phyloP scores from a whole-genome alignment of 2,888 invertebrate genomes.

The Torymus auratus region DNA sequence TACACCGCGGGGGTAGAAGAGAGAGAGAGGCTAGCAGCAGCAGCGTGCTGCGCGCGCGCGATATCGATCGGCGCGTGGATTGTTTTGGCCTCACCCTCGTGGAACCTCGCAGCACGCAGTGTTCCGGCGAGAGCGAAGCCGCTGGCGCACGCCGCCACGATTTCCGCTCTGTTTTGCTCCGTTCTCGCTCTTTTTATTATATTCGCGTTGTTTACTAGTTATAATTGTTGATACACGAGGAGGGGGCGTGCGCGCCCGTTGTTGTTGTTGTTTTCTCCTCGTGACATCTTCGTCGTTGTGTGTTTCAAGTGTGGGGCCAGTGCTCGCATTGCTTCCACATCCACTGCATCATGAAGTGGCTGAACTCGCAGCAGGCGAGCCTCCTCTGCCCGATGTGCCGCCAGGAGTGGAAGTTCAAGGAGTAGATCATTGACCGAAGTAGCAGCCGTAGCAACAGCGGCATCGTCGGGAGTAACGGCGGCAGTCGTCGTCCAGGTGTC shows the following conservation, averaged over 20 bases:
- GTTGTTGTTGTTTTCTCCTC: too few species aligned
- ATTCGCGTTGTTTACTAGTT: too few species aligned
- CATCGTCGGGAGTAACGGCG: too few species aligned
- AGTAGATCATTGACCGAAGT: slow-evolving; percentile 73
- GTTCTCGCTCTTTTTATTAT: too few species aligned
- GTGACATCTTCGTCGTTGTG: neutral
- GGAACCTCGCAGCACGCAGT: slow-evolving; percentile 13
- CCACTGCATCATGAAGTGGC: slow-evolving; percentile 99
- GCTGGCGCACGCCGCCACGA: neutral
- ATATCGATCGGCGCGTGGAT: slow-evolving; percentile 65
- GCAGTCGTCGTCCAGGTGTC: slow-evolving; percentile 67
- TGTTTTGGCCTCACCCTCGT: slow-evolving; percentile 57
- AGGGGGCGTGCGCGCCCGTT: too few species aligned
- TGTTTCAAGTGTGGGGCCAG: slow-evolving; percentile 91
- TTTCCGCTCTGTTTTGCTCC: too few species aligned
- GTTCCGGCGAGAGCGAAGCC: too few species aligned
- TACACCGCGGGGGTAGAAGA: neutral
- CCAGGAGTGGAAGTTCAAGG: slow-evolving; percentile 99
- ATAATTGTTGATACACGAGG: too few species aligned
- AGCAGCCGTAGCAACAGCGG: slow-evolving; percentile 14
- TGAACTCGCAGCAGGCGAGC: slow-evolving; percentile 92
- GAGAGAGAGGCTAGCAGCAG: too few species aligned
- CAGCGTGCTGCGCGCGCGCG: slow-evolving; percentile 37
- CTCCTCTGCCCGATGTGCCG: slow-evolving; percentile 98
- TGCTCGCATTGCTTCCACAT: slow-evolving; percentile 99